Conservation (phyloP, 2,888 invertebrate genomes). For the Trimorus sp. region DNA sequence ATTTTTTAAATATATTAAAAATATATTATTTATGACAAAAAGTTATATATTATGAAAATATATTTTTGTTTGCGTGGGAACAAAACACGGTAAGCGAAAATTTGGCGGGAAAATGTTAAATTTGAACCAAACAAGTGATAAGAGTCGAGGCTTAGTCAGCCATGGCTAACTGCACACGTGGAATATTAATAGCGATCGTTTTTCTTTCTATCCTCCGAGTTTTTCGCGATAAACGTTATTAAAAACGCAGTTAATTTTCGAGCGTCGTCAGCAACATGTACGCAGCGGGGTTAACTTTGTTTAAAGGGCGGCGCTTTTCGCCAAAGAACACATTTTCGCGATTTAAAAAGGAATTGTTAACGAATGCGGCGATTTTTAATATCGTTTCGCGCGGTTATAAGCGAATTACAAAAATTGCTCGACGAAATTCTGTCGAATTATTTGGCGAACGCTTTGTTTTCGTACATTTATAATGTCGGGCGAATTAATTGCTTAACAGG, state of each 20-base stretch:
- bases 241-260: constrained; percentile 44
- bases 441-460: no score
- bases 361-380: background rate
- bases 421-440: no score
- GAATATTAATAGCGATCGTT: constrained; percentile 43
- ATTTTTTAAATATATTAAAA: no score
- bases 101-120: no score
- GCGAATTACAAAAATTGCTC: no score
- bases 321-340: background rate
- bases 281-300: constrained; percentile 26
- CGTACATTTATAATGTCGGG: no score
- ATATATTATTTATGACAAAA: no score
- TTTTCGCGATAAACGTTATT: constrained; percentile 44
- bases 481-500: no score
- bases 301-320: constrained; percentile 3
- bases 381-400: background rate
- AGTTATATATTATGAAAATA: no score
- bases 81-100: no score
- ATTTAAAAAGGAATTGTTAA: constrained; percentile 9
- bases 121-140: constrained; percentile 14
- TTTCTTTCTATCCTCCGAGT: constrained; percentile 40
- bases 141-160: constrained; percentile 31
- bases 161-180: constrained; percentile 11
- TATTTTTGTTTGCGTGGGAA: no score
- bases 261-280: constrained; percentile 44